Evolutionary conservation across 2,113 vertebrate genomes (phyloP), one percentile per base, ranked within the genome.

Genomic region (Syngnathus floridae): DNA sequence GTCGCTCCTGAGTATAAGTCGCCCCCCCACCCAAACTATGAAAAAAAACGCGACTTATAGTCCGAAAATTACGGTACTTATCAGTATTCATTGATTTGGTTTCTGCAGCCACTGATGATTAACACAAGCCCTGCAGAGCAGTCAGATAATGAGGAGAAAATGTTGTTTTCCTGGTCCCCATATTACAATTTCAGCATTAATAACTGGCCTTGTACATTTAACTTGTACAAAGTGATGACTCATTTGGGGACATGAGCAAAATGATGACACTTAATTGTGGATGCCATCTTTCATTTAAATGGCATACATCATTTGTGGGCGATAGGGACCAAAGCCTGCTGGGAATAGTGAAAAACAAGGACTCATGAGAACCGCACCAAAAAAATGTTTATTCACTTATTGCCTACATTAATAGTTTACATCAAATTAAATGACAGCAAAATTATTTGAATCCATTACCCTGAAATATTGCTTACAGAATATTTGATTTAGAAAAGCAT

Each of bases 111-210:
- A 9, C 26, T 8, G 52, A 21, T 2, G 17, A 41, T 41, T 66
- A 49, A 64, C 49, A 48, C 7, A 16, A 49, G 56, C 14, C 37
- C 60, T 66, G n/a, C 57, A 9, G 35, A 67, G 49, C 55, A 72
- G 67, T 70, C 14, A 26, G 51, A 31, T 69, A 79, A 73, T 71
- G 61, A 68, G 48, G 31, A 64, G 72, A 62, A 70, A 79, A 69
- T 38, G 26, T 67, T 1, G 12, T 66, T 63, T 66, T 31, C 49
- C 61, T 46, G 43, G 43, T 46, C 14, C 43, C 43, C 38, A 63
- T 40, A 51, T 48, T 19, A 48, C n/a, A n/a, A 7, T 21, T 49
- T 49, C 19, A 7, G 19, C 46, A 49, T 49, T 51, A 51, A 49
- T 49, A 49, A 51, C n/a, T 21, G 8, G 40, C 26, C 41, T 12